Evolutionary conservation across 53 echinoderm and acorn worm genomes (phyloP).

Genomic region (Henricia sp.): DNA sequence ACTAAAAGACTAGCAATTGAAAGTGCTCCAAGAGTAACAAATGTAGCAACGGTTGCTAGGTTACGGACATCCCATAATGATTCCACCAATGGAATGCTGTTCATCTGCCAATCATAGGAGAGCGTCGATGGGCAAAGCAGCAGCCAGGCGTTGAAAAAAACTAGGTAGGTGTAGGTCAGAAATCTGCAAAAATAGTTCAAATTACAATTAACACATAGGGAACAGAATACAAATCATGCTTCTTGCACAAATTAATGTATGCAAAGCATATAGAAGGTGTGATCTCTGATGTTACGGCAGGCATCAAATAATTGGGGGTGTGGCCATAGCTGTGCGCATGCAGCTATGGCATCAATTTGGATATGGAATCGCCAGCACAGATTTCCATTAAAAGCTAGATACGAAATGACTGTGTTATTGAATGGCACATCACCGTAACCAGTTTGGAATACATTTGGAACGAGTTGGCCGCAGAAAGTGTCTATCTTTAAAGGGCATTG

Average conservation of each 20-base stretch:
- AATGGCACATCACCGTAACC: too few species aligned
- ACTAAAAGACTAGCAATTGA: conserved; percentile 2
- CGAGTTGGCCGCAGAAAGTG: too few species aligned
- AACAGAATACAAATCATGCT: not conserved
- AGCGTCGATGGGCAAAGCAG: conserved; percentile 81
- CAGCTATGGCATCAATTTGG: too few species aligned
- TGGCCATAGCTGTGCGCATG: too few species aligned
- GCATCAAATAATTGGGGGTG: too few species aligned
- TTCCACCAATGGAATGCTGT: conserved; percentile 87
- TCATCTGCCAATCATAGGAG: conserved; percentile 96
- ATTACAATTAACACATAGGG: not conserved
- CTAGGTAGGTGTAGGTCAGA: conserved; percentile 81
- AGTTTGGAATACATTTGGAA: too few species aligned
- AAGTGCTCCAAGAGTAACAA: conserved; percentile 25
- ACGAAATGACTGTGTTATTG: too few species aligned
- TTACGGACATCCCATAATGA: conserved; percentile 87
- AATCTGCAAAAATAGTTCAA: conserved; percentile 57
- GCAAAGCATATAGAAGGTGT: too few species aligned
- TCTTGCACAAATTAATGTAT: not conserved
- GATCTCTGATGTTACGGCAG: too few species aligned
- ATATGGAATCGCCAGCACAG: too few species aligned
- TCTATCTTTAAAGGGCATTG: too few species aligned
- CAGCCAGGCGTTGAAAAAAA: conserved; percentile 87
- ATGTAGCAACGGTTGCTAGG: conserved; percentile 73
- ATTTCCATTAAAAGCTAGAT: too few species aligned